Evolutionary conservation across 2,797 vertebrate genomes (phyloP).

Genomic region (Naso thynnoides): DNA sequence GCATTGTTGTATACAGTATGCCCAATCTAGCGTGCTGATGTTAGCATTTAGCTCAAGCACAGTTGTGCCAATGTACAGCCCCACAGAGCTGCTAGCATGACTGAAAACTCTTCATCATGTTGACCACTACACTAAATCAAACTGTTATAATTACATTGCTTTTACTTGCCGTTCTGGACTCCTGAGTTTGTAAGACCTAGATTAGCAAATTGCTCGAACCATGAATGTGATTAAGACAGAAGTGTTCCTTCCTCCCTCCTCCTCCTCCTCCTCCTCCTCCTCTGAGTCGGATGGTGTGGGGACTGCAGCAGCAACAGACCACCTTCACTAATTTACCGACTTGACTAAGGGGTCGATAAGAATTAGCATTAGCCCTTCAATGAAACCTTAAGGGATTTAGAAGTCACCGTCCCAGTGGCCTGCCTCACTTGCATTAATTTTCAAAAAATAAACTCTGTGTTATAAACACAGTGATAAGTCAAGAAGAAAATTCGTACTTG

Average conservation of each 20-base stretch:
- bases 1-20: background rate
- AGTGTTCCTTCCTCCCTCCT: conserved; percentile 27
- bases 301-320: conserved; percentile 30
- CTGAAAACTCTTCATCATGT: background rate
- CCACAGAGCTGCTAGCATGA: background rate
- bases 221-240: conserved; percentile 60
- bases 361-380: conserved; percentile 65
- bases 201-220: conserved; percentile 40
- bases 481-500: background rate
- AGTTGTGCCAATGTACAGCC: too few relatives aligned
- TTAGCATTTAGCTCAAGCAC: conserved; percentile 6
- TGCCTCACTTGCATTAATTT: conserved; percentile 7
- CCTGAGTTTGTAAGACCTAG: background rate
- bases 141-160: conserved; percentile 1
- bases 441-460: background rate
- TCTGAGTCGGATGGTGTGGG: conserved; percentile 31
- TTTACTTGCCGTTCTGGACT: conserved; percentile 26
- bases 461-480: conserved; percentile 3
- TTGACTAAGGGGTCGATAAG: conserved; percentile 62
- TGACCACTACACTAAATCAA: conserved; percentile 26
- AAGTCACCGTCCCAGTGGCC: conserved; percentile 7
- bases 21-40: background rate
- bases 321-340: conserved; percentile 66
- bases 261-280: conserved; percentile 8
- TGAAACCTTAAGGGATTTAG: conserved; percentile 63